Evolutionary conservation across 2,113 vertebrate species (phyloP).

Genomic region (Gallinago media): DNA sequence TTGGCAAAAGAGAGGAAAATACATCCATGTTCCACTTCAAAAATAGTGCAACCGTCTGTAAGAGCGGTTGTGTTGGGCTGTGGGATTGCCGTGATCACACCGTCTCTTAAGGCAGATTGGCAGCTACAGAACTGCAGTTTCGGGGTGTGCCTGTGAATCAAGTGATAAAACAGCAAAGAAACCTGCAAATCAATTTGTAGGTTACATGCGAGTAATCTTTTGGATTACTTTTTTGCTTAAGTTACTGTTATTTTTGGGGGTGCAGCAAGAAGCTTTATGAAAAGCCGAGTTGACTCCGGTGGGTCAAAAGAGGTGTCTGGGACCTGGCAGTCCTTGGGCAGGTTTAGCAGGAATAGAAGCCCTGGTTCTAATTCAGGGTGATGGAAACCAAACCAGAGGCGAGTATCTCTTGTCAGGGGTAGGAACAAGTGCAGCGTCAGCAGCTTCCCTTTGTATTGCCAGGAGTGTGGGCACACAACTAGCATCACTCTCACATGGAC

Average conservation of each 20-base stretch:
- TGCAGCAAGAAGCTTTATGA: not conserved
- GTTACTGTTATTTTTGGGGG: not conserved
- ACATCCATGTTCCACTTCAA: slow-evolving; percentile 17
- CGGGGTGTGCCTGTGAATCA: not conserved
- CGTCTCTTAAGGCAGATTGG: slow-evolving; percentile 4
- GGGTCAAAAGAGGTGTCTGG: not conserved
- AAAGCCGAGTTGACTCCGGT: not conserved
- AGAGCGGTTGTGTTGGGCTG: slow-evolving; percentile 23
- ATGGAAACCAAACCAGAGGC: not conserved
- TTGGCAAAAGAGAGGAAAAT: slow-evolving; percentile 48
- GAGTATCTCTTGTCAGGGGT: not conserved
- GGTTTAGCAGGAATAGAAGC: not conserved
- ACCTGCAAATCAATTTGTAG: not conserved
- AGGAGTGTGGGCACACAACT: not conserved
- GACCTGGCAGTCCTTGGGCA: not conserved
- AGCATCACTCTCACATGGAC: fast-evolving
- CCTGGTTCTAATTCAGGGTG: not conserved
- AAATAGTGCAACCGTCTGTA: slow-evolving; percentile 41
- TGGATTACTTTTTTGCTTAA: not conserved
- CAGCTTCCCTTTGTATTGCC: not conserved
- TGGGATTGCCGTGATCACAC: not conserved
- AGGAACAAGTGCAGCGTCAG: not conserved
- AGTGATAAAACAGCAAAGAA: slow-evolving; percentile 21
- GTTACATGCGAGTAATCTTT: not conserved
- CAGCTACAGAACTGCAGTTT: not conserved